Base-by-base conservation (phyloP, 2,888 invertebrate species). In the Sinodicranocentrus sp. region DNA sequence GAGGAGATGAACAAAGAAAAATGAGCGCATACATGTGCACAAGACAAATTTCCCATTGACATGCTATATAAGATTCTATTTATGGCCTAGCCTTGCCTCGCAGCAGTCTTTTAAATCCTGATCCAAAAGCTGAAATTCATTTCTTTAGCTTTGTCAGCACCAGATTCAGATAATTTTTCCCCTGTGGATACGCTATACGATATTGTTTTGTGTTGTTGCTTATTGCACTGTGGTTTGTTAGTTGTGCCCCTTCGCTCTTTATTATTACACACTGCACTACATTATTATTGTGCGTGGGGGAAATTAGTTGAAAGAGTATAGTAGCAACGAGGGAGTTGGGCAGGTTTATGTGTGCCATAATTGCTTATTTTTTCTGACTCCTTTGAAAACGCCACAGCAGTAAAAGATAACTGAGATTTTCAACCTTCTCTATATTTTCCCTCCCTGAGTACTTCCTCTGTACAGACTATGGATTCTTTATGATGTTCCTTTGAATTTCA, bases 11-110 rank as follows among this genome's bases (percentile, higher is more conserved):
- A 65, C 52, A 72, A 80, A 71, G 67, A 72, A 79, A 68, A 80
- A 33, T 54, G 54, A 67, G 77, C 59, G 23, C 71, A 63, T 6
- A 33, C 54, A 48, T 48, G 48, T 48, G 48, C 65, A 71, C 72
- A 80, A 72, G 80, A 82, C 73, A 82, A 82, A 82, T 82, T 73
- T 80, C 63, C 59, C 52, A 67, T 72, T 80, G 80, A 73, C 80
- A 82, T 82, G 80, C 73, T 73, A 67, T 23, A 61, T 25, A 48
- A 6, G 65, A 67, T 80, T 28, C 73, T 72, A 80, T 79, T 79
- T 79, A 65, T 61, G 61, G 73, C 80, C 67, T 26, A 68, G 26
- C 80, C 73, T 80, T 82, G 39, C 80, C 65, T 67, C 65, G 44
- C 43, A 82, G 80, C 80, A n/a, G n/a, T n/a, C n/a, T n/a, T 28